These are phyloP conservation scores for Penaeus chinensis DNA, from an alignment of 1,140 invertebrate species.

Conservation along the genomic window DNA sequence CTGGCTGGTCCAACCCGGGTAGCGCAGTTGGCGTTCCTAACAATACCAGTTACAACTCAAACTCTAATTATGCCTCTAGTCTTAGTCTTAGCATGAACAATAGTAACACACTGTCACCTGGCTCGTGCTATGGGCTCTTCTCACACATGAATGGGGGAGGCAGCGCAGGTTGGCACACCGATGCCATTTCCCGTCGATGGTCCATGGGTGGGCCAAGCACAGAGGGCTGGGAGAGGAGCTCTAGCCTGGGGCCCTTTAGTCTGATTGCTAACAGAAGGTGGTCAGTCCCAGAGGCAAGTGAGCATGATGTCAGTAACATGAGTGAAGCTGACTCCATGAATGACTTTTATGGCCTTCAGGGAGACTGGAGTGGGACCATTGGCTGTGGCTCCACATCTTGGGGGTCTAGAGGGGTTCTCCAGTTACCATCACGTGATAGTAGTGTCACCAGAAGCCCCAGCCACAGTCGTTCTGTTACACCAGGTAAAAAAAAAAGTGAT, in stretches of 20 bases:
- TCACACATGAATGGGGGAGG: conserved; percentile 20
- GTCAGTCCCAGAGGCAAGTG: conserved; percentile 55
- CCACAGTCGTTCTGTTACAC: conserved; percentile 50
- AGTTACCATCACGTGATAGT: conserved; percentile 43
- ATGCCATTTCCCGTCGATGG: conserved; percentile 49
- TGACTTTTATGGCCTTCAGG: conserved; percentile 38
- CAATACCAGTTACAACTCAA: conserved; percentile 23
- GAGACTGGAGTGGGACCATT: conserved; percentile 42
- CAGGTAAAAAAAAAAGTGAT: conserved; percentile 15
- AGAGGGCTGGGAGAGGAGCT: conserved; percentile 37
- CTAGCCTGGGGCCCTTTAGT: conserved; percentile 45
- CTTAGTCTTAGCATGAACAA: conserved; percentile 36
- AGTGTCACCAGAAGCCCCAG: conserved; percentile 49
- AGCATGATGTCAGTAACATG: conserved; percentile 17
- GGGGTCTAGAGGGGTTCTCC: conserved; percentile 40
- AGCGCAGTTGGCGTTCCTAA: conserved; percentile 27
- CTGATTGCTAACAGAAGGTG: conserved; percentile 50
- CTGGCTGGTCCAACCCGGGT: conserved; percentile 41
- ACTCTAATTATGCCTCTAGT: conserved; percentile 38
- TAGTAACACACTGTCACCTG: conserved; percentile 44
- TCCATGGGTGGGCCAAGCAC: conserved; percentile 49
- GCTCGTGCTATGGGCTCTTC: conserved; percentile 38
- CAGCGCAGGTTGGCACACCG: conserved; percentile 38
- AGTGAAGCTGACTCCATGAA: conserved; percentile 10
- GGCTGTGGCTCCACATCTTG: conserved; percentile 26